phyloP scores from a whole-genome alignment of 1,140 invertebrate species.

The Portunus trituberculatus region DNA sequence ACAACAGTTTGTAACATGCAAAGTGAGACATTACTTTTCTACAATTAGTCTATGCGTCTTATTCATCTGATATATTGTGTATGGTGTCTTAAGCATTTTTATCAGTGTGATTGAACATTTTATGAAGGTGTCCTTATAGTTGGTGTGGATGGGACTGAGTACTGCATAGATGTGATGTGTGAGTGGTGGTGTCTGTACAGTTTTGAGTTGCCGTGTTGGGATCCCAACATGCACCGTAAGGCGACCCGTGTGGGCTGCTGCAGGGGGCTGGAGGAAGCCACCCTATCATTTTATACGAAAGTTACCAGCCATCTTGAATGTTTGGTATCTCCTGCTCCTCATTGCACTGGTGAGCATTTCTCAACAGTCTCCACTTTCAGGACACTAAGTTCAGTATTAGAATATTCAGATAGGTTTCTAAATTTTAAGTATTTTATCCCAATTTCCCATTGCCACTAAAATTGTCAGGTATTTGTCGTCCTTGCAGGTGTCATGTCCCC shows the following conservation, averaged over 20 bases:
- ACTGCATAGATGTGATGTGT: not conserved
- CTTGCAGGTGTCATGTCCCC: slow-evolving; percentile 15
- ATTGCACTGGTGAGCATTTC: not conserved
- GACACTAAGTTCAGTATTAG: not conserved
- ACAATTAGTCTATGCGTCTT: slow-evolving; percentile 40
- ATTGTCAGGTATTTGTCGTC: not conserved
- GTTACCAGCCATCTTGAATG: not conserved
- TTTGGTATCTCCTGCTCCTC: not conserved
- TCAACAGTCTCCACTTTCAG: not conserved
- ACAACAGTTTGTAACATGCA: slow-evolving; percentile 26
- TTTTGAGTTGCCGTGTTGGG: not conserved
- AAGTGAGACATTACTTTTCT: slow-evolving; percentile 34
- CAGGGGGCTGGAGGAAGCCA: not conserved
- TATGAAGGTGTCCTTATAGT: not conserved
- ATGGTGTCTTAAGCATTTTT: slow-evolving; percentile 6
- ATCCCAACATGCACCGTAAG: not conserved
- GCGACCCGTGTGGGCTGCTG: not conserved
- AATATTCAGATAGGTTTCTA: not conserved
- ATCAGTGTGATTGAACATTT: not conserved
- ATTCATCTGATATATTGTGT: slow-evolving; percentile 31
- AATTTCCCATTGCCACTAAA: slow-evolving; percentile 17
- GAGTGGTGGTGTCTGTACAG: not conserved
- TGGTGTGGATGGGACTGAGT: slow-evolving; percentile 27
- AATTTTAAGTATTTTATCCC: not conserved
- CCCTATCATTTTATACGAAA: not conserved